Evolutionary conservation across 2,888 invertebrate species (phyloP), one percentile per base, ranked within the genome.

Genomic region (Orthosia cruda): DNA sequence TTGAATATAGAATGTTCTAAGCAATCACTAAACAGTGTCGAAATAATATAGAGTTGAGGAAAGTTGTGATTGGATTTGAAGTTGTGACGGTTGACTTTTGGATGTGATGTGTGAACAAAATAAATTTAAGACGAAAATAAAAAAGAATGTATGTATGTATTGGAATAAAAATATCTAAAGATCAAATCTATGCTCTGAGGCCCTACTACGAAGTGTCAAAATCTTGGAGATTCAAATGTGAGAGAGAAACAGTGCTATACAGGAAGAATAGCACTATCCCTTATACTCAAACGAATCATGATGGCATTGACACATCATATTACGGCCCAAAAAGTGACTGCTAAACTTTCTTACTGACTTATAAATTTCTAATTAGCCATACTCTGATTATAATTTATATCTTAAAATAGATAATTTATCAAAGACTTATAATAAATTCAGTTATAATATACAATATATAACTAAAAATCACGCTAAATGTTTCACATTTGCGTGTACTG

Each of bases 401-500:
- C n/a, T 49, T 65, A 72, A 20, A 49, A 26, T 65, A 72, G 7
- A 63, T 67, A 23, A 72, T 72, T 26, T 9, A 73, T 16, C 45
- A 26, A 50, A 50, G 23, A 47, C 26, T 62, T 23, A 72, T 7
- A n/a, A 50, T 40, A 61, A 57, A 57, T 32, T 64, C 32, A 71
- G 64, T 54, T 75, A 80, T 45, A 71, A 7, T 74, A 63, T 62
- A 81, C 69, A 72, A 71, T 71, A n/a, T 59, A 81, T 59, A 23
- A 40, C 57, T 63, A 75, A 67, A 52, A 16, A 57, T 68, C 74
- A 88, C 90, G 86, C 76, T 74, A 89, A 92, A 92, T 93, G 95
- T 95, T 91, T 90, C 3, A 95, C 95, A 95, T 89, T 89, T 84
- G 77, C 84, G 82, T 78, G 75, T 58, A 64, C 61, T 55, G 7